These are phyloP conservation scores for Trigoniulus corallinus DNA, from an alignment of 1,140 invertebrate genomes.

Conservation along the genomic window DNA sequence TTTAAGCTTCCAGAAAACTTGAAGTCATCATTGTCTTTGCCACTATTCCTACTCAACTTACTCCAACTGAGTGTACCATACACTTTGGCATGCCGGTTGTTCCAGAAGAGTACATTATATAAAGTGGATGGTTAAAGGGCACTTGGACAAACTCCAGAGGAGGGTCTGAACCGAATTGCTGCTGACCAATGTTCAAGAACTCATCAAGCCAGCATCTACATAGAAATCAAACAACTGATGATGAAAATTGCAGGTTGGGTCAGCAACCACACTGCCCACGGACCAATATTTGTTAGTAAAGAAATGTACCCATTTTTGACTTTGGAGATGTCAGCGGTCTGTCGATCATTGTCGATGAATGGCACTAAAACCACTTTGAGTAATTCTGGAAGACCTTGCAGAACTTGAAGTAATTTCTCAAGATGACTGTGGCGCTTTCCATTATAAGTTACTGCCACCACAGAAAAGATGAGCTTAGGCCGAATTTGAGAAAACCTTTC, in stretches of 20 bases:
- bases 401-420: slow-evolving; percentile 33
- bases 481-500: slow-evolving; percentile 33
- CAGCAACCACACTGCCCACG: no score
- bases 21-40: no score
- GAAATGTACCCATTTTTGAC: not conserved
- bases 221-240: no score
- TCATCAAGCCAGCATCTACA: slow-evolving; percentile 14
- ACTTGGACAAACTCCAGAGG: slow-evolving; percentile 31
- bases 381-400: slow-evolving; percentile 27
- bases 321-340: not conserved
- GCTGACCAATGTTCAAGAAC: slow-evolving; percentile 16
- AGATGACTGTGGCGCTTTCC: slow-evolving; percentile 34
- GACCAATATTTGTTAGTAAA: not conserved
- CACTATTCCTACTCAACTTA: no score
- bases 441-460: slow-evolving; percentile 37
- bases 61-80: slow-evolving; percentile 42
- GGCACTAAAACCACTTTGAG: slow-evolving; percentile 33
- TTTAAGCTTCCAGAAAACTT: slow-evolving; percentile 5
- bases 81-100: slow-evolving; percentile 44
- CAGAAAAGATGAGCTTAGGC: slow-evolving; percentile 35
- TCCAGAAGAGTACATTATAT: slow-evolving; percentile 42
- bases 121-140: slow-evolving; percentile 41
- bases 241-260: no score
- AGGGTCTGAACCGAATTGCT: not conserved
- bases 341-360: slow-evolving; percentile 18